Conservation (phyloP, 2,113 vertebrate genomes). For the Coregonus clupeaformis region DNA sequence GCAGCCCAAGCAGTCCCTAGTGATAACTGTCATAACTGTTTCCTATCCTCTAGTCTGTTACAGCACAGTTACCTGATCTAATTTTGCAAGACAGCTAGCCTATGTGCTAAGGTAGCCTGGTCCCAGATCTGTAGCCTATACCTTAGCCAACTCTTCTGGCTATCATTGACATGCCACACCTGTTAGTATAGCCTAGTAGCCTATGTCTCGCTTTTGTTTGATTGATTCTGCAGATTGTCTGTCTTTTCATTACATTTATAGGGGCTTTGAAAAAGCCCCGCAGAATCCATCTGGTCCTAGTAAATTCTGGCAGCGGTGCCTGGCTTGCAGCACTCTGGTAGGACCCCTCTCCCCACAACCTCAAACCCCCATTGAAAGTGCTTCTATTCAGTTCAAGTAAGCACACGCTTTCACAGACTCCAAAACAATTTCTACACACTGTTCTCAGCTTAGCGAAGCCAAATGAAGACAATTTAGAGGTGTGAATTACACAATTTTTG, state of each 20-base stretch:
- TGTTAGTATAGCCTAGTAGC: too few species aligned
- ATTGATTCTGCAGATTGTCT: too few species aligned
- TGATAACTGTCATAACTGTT: neutral
- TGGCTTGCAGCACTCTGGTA: neutral
- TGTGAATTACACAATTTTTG: too few species aligned
- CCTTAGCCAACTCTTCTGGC: neutral
- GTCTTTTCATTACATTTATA: too few species aligned
- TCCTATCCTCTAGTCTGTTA: neutral
- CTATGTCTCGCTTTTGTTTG: too few species aligned
- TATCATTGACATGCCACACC: too few species aligned
- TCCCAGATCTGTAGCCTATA: neutral
- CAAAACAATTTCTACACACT: too few species aligned
- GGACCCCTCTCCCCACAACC: neutral
- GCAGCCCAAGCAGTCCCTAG: neutral
- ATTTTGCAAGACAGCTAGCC: neutral
- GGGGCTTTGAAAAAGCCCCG: too few species aligned
- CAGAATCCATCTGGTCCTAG: too few species aligned
- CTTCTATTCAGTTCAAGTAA: neutral
- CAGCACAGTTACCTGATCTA: neutral
- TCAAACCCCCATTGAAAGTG: neutral
- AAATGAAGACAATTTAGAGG: too few species aligned
- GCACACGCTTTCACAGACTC: too few species aligned
- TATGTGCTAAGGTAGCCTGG: neutral
- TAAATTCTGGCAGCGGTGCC: neutral
- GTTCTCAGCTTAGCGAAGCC: too few species aligned